phyloP scores from a whole-genome alignment of 2,797 vertebrate genomes.

The Halcyon smyrnensis region DNA sequence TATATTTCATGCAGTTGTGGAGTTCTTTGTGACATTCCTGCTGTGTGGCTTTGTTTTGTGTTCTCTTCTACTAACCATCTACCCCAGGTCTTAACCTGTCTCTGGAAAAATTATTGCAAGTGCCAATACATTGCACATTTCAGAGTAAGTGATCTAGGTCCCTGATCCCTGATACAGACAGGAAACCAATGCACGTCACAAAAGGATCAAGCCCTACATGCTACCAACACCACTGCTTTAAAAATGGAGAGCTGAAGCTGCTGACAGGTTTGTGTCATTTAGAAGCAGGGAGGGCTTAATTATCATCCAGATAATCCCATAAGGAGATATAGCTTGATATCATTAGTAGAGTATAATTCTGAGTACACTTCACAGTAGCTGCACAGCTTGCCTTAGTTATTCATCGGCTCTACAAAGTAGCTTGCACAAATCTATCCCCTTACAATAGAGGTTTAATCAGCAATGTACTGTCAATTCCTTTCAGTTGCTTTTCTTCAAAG shows the following conservation, averaged over 20 bases:
- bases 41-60: background rate
- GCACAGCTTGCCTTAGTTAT: conserved; percentile 44
- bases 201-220: background rate
- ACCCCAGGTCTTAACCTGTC: background rate
- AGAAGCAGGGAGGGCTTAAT: conserved; percentile 25
- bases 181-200: background rate
- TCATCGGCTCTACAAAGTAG: conserved; percentile 26
- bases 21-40: background rate
- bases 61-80: background rate
- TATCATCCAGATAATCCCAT: conserved; percentile 35
- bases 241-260: background rate
- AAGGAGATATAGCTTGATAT: conserved; percentile 53
- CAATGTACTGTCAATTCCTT: background rate
- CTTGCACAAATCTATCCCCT: background rate
- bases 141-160: background rate
- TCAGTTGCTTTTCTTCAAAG: background rate
- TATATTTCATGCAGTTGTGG: background rate
- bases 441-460: conserved; percentile 23
- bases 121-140: background rate
- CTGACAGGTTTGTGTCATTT: background rate
- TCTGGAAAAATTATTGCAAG: background rate
- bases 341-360: conserved; percentile 54
- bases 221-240: background rate
- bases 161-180: background rate
- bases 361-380: conserved; percentile 52